Conservation (phyloP, 2,797 vertebrate species). For the Hafferia zeledoni region DNA sequence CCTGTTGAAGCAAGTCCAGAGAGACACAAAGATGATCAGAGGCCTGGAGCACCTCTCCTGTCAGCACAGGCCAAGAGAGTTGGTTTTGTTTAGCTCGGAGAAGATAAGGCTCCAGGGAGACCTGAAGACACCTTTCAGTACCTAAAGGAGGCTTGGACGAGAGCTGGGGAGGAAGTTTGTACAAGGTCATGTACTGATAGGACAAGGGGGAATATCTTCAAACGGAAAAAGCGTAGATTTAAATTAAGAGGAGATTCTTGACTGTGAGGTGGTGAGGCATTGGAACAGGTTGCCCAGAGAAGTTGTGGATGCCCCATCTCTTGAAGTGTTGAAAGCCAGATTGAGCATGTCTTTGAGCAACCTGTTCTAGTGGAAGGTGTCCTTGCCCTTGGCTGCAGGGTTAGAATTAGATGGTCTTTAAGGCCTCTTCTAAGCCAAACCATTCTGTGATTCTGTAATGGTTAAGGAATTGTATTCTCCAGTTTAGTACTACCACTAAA, state of each 20-base stretch:
- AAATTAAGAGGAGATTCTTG: neutral
- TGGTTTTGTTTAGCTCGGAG: neutral
- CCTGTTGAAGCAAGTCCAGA: neutral
- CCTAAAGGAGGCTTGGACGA: neutral
- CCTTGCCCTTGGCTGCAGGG: rapidly evolving
- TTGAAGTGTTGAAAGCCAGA: neutral
- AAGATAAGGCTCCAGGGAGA: neutral
- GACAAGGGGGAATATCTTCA: neutral
- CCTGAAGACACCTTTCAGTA: neutral
- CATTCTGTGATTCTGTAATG: neutral
- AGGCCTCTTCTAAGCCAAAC: neutral
- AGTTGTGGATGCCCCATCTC: neutral
- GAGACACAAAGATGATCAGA: rapidly evolving
- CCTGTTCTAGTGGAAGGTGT: neutral
- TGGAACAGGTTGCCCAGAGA: neutral
- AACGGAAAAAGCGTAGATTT: neutral
- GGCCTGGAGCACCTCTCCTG: neutral
- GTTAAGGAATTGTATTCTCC: neutral
- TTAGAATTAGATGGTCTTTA: neutral
- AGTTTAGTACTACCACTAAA: neutral
- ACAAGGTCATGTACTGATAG: neutral
- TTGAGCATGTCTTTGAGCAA: neutral
- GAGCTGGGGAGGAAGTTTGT: neutral
- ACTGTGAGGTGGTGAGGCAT: neutral
- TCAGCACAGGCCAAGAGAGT: neutral